Evolutionary conservation across 1,140 invertebrate genomes (phyloP).

Genomic region (Samia ricini): DNA sequence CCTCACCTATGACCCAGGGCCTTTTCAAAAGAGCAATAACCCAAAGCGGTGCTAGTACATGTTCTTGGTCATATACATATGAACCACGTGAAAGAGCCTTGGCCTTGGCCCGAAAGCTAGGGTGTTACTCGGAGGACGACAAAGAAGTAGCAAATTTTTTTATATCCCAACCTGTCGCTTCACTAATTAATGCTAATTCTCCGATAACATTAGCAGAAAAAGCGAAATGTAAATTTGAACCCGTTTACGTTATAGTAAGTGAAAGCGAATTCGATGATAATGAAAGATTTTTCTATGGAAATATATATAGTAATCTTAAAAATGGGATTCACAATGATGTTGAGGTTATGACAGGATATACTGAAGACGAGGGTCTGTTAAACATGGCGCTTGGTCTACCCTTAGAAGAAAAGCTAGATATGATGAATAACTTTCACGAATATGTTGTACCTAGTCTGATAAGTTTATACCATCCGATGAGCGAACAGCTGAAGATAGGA

Average conservation of each 20-base stretch:
- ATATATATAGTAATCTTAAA: constrained; percentile 20
- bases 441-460: constrained; percentile 18
- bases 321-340: constrained; percentile 34
- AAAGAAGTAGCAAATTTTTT: constrained; percentile 35
- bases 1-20: constrained; percentile 79
- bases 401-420: constrained; percentile 7
- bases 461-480: constrained; percentile 10
- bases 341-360: constrained; percentile 36
- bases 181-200: constrained; percentile 15
- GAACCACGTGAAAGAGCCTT: constrained; percentile 31
- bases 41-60: constrained; percentile 26
- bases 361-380: constrained; percentile 31
- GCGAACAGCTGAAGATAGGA: constrained; percentile 25
- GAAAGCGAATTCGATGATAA: constrained; percentile 35
- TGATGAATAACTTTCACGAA: constrained; percentile 27
- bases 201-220: constrained; percentile 24
- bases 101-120: constrained; percentile 32
- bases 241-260: constrained; percentile 23
- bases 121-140: constrained; percentile 28
- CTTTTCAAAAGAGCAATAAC: constrained; percentile 50
- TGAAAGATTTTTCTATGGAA: constrained; percentile 37
- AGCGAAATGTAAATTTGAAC: constrained; percentile 1
- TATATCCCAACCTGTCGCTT: constrained; percentile 27
- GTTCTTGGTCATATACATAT: constrained; percentile 16
- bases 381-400: constrained; percentile 1